Evolutionary conservation across 2,888 invertebrate genomes (phyloP), one percentile per base, ranked within the genome.

Genomic region (Andricus quercusramuli): DNA sequence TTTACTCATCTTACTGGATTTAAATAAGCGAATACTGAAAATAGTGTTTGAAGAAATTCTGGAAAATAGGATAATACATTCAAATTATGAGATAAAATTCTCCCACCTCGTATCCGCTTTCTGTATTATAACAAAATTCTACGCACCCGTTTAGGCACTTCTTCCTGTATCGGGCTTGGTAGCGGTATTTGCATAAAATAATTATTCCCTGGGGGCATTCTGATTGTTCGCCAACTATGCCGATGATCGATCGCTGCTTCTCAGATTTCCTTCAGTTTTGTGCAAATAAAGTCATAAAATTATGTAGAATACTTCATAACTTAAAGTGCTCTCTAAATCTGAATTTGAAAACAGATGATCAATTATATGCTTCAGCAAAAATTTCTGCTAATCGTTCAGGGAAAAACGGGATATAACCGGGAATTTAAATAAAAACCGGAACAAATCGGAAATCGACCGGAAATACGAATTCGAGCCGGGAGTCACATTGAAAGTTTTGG

Each of bases 111-210:
- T 22, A 22, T 59, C 11, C 22, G 22, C 9, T 59, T 11, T 11
- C 3, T 11, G 56, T 22, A 59, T 22, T 59, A 59, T 59, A 22
- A 59, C 22, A 11, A 22, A 59, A 59, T 59, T 59, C 11, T 3
- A 22, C 8, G 11, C 56, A 22, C 3, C 56, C 56, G 11, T 22
- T 22, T 59, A 9, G n/a, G 22, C n/a, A 3, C 22, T 59, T 68
- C 22, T 6, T 68, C 62, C 62, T 15, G 29, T 68, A 47, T 25
- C 15, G 5, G 25, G 17, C 9, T 25, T 22, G 47, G 47, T 47
- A n/a, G 29, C 9, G 67, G 22, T 44, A 68, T 68, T 68, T 68
- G 25, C 68, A 68, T 68, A 68, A 47, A 68, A 68, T 68, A 68
- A 68, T 68, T 68, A 68, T 68, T 68, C 47, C 68, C 68, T 22